A percentile compares a stretch with the other conserved stretches of the same genome.
These are phyloP conservation scores for Calameuta filiformis DNA, from an alignment of 2,888 invertebrate genomes.

Conservation along the genomic window DNA sequence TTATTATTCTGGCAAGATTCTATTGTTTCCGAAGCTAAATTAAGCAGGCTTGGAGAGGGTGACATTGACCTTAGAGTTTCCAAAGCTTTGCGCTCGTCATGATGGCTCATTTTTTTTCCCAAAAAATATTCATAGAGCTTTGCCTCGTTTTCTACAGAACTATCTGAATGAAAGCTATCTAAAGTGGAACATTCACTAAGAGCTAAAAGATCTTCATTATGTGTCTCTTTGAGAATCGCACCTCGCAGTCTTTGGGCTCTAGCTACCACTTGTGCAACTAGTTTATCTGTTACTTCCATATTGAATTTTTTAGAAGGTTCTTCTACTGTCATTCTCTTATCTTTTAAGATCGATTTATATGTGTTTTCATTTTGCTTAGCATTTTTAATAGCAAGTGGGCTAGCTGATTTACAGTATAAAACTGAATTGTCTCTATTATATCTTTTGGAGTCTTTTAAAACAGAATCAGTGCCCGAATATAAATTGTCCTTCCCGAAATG, in stretches of 20 bases:
- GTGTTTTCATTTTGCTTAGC: slow-evolving; percentile 32
- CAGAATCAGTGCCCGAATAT: neutral
- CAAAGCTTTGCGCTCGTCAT: slow-evolving; percentile 63
- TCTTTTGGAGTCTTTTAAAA: neutral
- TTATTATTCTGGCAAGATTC: slow-evolving; percentile 27
- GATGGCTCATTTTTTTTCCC: slow-evolving; percentile 63
- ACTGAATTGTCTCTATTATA: neutral
- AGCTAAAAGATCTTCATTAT: slow-evolving; percentile 40
- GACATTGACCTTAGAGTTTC: slow-evolving; percentile 64
- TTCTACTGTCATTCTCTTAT: slow-evolving; percentile 31
- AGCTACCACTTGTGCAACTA: slow-evolving; percentile 52
- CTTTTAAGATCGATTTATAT: slow-evolving; percentile 48
- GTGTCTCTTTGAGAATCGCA: slow-evolving; percentile 48
- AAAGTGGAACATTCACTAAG: slow-evolving; percentile 38
- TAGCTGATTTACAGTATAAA: neutral
- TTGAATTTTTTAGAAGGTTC: slow-evolving; percentile 34
- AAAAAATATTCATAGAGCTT: slow-evolving; percentile 48
- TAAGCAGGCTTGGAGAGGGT: slow-evolving; percentile 53
- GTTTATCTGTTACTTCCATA: slow-evolving; percentile 45
- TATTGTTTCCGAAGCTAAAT: slow-evolving; percentile 42
- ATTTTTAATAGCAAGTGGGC: slow-evolving; percentile 24
- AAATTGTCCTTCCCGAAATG: neutral
- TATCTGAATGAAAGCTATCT: slow-evolving; percentile 31
- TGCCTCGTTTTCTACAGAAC: slow-evolving; percentile 34
- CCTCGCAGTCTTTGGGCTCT: slow-evolving; percentile 54